These are phyloP conservation scores for Limanda limanda DNA, from an alignment of 2,113 vertebrate genomes.

Conservation along the genomic window DNA sequence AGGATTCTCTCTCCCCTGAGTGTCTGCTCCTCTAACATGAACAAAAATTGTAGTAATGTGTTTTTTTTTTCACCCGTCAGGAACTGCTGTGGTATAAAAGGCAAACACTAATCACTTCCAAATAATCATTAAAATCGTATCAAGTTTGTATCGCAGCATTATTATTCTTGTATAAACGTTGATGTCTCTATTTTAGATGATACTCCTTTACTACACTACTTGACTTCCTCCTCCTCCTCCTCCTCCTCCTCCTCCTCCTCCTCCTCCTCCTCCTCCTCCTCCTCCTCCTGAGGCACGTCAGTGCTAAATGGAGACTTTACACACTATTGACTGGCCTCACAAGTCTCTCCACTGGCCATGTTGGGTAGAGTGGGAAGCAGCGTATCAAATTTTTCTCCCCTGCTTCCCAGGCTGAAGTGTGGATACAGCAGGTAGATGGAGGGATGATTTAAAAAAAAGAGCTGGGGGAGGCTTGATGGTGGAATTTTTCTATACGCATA, in stretches of 20 bases:
- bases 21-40: background rate
- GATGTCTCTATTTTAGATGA: background rate
- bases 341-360: conserved; percentile 48
- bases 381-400: conserved; percentile 33
- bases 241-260: background rate
- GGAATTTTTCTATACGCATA: conserved; percentile 4
- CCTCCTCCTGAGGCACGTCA: conserved; percentile 71
- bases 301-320: conserved; percentile 85
- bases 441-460: conserved; percentile 56
- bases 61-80: background rate
- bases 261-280: no score
- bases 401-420: background rate
- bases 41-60: background rate
- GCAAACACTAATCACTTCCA: conserved; percentile 21
- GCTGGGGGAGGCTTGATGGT: conserved; percentile 26
- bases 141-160: conserved; percentile 2
- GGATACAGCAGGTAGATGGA: conserved; percentile 49
- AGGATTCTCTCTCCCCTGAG: background rate
- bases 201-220: background rate
- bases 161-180: background rate
- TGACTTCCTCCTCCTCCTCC: background rate
- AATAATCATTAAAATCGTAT: conserved; percentile 24
- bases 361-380: conserved; percentile 35
- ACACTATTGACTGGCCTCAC: conserved; percentile 73
- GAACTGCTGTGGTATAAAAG: background rate